phyloP scores from a whole-genome alignment of 2,797 vertebrate species.

The Diplodus sargus region DNA sequence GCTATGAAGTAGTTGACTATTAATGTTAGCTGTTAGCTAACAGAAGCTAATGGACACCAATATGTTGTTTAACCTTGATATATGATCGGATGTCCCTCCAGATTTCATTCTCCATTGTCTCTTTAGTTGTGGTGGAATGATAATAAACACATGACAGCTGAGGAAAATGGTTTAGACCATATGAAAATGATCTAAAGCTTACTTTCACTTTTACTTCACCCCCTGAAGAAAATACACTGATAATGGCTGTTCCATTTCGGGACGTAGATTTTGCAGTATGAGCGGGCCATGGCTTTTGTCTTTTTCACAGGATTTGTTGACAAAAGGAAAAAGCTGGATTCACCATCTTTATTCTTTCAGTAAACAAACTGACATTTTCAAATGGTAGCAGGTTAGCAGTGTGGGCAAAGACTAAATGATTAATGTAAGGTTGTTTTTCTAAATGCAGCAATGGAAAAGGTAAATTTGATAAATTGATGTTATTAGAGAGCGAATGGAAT shows the following conservation, averaged over 20 bases:
- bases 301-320: neutral
- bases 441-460: neutral
- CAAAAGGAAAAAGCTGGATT: neutral
- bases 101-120: too few species aligned
- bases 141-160: too few species aligned
- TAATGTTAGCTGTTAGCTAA: too few species aligned
- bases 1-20: too few species aligned
- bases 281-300: neutral
- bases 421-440: neutral
- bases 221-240: neutral
- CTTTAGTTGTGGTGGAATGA: too few species aligned
- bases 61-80: too few species aligned
- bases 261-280: neutral
- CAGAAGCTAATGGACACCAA: too few species aligned
- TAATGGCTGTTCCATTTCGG: neutral
- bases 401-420: slow-evolving; percentile 25
- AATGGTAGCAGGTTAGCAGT: neutral
- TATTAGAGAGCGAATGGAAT: slow-evolving; percentile 27
- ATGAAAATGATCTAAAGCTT: too few species aligned
- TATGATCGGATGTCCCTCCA: too few species aligned
- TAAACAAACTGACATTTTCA: slow-evolving; percentile 15
- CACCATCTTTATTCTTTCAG: neutral
- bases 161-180: too few species aligned
- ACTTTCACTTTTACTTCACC: too few species aligned
- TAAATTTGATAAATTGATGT: neutral